A percentile compares a stretch with the other conserved stretches of the same genome.
Conservation (phyloP, 92 coral and sea anemone species). For the Scolanthus callimorphus region DNA sequence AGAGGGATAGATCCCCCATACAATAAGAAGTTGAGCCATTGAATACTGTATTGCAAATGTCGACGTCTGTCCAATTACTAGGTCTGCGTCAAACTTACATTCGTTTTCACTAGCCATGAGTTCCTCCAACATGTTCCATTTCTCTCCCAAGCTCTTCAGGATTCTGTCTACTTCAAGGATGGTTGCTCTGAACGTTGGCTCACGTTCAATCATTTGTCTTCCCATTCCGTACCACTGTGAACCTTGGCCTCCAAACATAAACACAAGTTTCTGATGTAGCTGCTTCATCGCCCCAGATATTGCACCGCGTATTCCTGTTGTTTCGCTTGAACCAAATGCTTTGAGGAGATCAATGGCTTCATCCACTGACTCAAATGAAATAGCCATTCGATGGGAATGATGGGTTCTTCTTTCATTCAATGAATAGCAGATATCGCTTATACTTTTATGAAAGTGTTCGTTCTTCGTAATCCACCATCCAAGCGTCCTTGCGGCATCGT, state of each 20-base stretch:
- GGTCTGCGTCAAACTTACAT: constrained; percentile 29
- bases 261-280: constrained; percentile 24
- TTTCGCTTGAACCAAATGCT: constrained; percentile 14
- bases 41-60: constrained; percentile 63
- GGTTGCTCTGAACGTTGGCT: constrained; percentile 35
- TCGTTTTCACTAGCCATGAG: constrained; percentile 32
- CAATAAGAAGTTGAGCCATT: constrained; percentile 37
- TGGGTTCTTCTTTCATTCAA: constrained; percentile 44
- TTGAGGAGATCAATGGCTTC: constrained; percentile 28
- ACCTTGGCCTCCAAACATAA: constrained; percentile 74
- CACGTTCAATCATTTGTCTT: constrained; percentile 42
- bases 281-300: constrained; percentile 7
- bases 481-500: constrained; percentile 24
- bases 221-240: constrained; percentile 70
- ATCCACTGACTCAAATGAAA: constrained; percentile 20
- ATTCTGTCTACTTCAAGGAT: constrained; percentile 21
- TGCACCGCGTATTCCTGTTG: constrained; percentile 39
- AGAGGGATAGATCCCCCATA: constrained; percentile 52
- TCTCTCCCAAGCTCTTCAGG: constrained; percentile 19
- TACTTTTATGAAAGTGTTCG: constrained; percentile 9
- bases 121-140: constrained; percentile 45
- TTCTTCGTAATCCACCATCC: constrained; percentile 18
- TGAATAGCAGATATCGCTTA: constrained; percentile 43
- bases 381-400: constrained; percentile 45
- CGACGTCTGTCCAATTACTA: constrained; percentile 48